Evolutionary conservation across 2,113 vertebrate species (phyloP).

Genomic region (Myanophis thanlyinensis): DNA sequence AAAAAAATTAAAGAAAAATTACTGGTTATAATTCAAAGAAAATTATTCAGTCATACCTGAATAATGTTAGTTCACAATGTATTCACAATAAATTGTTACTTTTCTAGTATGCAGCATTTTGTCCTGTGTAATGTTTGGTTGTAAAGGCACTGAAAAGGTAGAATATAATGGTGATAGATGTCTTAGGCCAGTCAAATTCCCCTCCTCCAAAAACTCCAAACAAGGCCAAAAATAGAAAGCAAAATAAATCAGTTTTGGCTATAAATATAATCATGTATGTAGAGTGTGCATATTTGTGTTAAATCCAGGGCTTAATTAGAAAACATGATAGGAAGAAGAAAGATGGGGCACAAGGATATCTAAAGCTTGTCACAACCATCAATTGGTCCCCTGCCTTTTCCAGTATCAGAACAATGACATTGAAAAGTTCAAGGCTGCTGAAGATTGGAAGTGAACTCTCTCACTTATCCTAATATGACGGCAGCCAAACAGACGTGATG

Average conservation of each 20-base stretch:
- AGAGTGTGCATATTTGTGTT: neutral
- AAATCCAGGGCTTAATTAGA: neutral
- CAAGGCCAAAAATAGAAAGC: neutral
- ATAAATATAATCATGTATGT: neutral
- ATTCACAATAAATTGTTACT: neutral
- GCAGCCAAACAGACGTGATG: too few species aligned
- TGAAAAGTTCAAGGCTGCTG: neutral
- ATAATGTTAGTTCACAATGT: neutral
- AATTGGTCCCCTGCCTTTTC: neutral
- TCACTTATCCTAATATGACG: neutral
- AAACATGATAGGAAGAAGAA: neutral
- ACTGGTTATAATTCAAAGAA: conserved; percentile 30
- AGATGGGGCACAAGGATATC: neutral
- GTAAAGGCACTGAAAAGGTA: conserved; percentile 34
- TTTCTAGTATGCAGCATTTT: conserved; percentile 31
- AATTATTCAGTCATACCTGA: neutral
- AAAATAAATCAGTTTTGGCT: neutral
- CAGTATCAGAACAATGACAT: neutral
- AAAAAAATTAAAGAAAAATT: conserved; percentile 47
- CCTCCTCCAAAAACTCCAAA: neutral
- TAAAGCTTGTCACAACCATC: neutral
- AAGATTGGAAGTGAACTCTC: neutral
- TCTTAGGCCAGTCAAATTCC: neutral
- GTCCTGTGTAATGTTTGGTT: conserved; percentile 29
- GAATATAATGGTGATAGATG: neutral